Evolutionary conservation across 2,113 vertebrate genomes (phyloP), one percentile per base, ranked within the genome.

Genomic region (Ardeotis arabs): DNA sequence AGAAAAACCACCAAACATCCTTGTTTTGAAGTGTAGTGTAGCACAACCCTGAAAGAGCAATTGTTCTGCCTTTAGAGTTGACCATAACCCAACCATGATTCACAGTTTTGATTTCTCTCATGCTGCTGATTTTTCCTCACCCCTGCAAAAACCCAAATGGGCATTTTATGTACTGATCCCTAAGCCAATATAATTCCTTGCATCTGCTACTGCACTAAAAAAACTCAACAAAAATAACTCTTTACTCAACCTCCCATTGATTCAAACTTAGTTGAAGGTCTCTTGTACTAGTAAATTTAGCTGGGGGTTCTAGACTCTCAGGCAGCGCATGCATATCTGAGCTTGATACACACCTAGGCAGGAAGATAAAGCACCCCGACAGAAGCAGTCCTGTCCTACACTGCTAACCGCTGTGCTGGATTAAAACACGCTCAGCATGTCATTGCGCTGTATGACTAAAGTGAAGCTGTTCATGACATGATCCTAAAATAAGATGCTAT

Each of bases 161-260:
- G 41, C 23, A 45, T 12, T 53, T 66, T 37, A 0, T 0, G 16
- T 39, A 25, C 59, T 12, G 49, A 68, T 45, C 21, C 1, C 0
- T 45, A 62, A 44, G 15, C 33, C 50, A 83, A 45, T 37, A 27
- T 12, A 50, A n/a, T 10, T 67, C 56, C 35, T 31, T 68, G 49
- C 22, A 58, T 68, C 41, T 62, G 25, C 70, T 66, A 67, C 22
- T 55, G 41, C 44, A 58, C 31, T 35, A n/a, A 62, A 66, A 14
- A 35, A 41, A 0, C 0, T 8, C 12, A n/a, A 59, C 11, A 55
- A 41, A 62, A 87, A n/a, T 8, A 62, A 29, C 14, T 56, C 47
- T 68, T 56, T 45, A 29, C 7, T 4, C 16, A 84, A 22, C 33
- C 10, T 53, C 22, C 21, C 16, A 64, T 47, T 31, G 6, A 28